Base-by-base conservation (phyloP, 2,888 invertebrate genomes). In the Drosophila affinis region DNA sequence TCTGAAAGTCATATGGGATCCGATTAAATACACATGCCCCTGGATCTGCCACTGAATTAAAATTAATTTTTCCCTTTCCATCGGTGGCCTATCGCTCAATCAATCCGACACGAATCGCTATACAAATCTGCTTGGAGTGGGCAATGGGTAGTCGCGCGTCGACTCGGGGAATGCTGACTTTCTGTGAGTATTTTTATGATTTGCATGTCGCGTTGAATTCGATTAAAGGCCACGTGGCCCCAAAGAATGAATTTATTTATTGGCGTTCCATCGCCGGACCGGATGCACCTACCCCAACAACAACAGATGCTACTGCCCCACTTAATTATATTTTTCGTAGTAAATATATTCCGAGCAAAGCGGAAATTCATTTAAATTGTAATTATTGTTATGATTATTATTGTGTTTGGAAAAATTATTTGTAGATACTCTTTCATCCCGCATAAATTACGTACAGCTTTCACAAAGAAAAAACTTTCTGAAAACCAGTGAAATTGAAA, bases 381-480 rank as follows among this genome's bases (percentile, higher is more conserved):
- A 69, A 61, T 61, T 72, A 39, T 67, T 67, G 45, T 51, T 51
- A 32, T 67, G 34, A 51, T 18, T 18, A 32, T 67, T 45, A 51
- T 18, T 18, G 18, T 24, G 54, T 12, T 44, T 49, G 44, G 5
- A 53, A 5, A 29, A 52, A 32, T 39, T 46, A 64, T 52, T 46
- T 52, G 18, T 39, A 21, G 48, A 24, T 44, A 49, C 32, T 49
- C 49, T n/a, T 55, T 27, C 3, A 70, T 24, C 17, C 54, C 62
- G 81, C 72, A 81, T 81, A 72, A 78, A 81, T 81, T 78, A 60
- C 29, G 45, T 39, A 24, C 76, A 75, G 76, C 9, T 34, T 18
- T 27, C 14, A 32, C 53, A 58, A 67, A 12, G 32, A 18, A 14
- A 29, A 34, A 44, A 48, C 44, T 49, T 32, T 6, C 14, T 10